phyloP scores from a whole-genome alignment of 1,140 invertebrate genomes.

The Melitaea cinxia region DNA sequence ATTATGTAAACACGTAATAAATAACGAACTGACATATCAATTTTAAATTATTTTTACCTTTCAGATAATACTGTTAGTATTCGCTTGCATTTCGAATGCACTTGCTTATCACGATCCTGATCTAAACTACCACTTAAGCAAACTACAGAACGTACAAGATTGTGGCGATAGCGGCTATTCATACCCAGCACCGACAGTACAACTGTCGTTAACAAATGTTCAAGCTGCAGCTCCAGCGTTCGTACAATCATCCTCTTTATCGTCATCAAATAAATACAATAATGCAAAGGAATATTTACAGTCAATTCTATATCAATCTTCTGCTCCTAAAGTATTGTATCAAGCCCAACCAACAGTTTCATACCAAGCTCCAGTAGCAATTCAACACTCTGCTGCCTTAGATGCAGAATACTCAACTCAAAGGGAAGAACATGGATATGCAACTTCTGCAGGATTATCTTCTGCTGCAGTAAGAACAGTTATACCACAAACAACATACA shows the following conservation, averaged over 20 bases:
- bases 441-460: constrained; percentile 74
- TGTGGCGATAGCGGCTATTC: constrained; percentile 70
- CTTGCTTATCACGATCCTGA: constrained; percentile 78
- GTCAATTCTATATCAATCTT: constrained; percentile 35
- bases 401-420: constrained; percentile 48
- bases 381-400: constrained; percentile 36
- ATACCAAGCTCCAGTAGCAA: constrained; percentile 53
- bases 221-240: constrained; percentile 45
- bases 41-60: constrained; percentile 43
- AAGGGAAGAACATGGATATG: constrained; percentile 69
- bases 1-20: neutral
- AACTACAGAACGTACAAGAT: constrained; percentile 61
- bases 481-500: constrained; percentile 66
- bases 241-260: constrained; percentile 38
- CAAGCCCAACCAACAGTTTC: constrained; percentile 33
- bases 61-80: constrained; percentile 57
- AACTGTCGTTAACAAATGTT: constrained; percentile 56
- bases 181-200: constrained; percentile 67
- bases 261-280: constrained; percentile 45
- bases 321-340: constrained; percentile 33
- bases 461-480: constrained; percentile 53
- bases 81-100: constrained; percentile 46
- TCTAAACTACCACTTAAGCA: constrained; percentile 73
- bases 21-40: neutral
- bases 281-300: constrained; percentile 42